These are phyloP conservation scores for Odontocolon sp. DNA, from an alignment of 2,888 invertebrate species.

Conservation along the genomic window DNA sequence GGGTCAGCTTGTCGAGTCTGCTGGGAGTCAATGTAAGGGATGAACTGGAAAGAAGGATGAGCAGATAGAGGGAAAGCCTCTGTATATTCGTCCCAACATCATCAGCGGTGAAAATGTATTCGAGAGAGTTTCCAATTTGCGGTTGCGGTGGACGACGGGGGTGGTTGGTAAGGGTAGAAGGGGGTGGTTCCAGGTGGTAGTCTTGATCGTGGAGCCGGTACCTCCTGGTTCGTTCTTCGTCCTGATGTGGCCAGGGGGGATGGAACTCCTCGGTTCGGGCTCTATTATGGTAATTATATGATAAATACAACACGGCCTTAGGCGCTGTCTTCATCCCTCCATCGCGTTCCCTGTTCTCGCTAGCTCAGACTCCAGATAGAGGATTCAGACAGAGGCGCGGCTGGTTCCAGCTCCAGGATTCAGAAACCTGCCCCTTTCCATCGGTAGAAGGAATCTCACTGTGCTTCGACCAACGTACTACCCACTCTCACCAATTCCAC, in stretches of 20 bases:
- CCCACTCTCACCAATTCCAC: constrained; percentile 62
- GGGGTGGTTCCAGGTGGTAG: constrained; percentile 48
- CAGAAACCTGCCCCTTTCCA: too few species aligned
- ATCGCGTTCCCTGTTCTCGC: constrained; percentile 47
- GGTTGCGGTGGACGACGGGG: constrained; percentile 70
- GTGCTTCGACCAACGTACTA: constrained; percentile 50
- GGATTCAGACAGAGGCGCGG: constrained; percentile 63
- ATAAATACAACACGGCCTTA: constrained; percentile 80
- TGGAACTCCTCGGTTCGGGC: constrained; percentile 66
- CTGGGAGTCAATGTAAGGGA: constrained; percentile 22
- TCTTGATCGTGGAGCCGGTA: constrained; percentile 38
- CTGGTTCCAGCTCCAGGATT: too few species aligned
- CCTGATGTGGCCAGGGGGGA: constrained; percentile 12
- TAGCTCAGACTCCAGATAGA: constrained; percentile 42
- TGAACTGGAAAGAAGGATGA: background rate
- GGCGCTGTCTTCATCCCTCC: constrained; percentile 75
- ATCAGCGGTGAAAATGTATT: constrained; percentile 74
- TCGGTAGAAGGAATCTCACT: constrained; percentile 75
- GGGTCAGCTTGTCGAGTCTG: background rate
- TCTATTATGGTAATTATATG: constrained; percentile 81
- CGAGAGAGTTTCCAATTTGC: constrained; percentile 79
- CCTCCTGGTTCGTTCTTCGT: constrained; percentile 6
- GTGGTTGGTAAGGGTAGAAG: constrained; percentile 33
- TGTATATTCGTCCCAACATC: background rate
- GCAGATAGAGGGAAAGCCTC: background rate